Evolutionary conservation across 53 echinoderm and acorn worm genomes (phyloP), one percentile per base, ranked within the genome.

Genomic region (Holothuria scabra): DNA sequence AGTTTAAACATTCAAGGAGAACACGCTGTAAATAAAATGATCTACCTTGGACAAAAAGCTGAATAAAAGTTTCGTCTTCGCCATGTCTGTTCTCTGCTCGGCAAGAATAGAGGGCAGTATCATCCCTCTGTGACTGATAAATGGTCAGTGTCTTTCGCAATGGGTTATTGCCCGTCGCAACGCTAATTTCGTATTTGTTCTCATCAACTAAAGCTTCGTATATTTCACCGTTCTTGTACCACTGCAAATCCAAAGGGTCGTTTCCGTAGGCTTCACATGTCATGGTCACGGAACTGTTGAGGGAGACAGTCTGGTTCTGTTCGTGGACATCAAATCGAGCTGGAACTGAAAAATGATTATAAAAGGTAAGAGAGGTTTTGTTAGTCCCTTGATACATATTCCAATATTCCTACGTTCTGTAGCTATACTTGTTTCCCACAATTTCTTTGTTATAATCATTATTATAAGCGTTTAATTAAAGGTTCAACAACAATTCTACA

Each of bases 81-180:
- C 99, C 99, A 82, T 92, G 92, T 37, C 84, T 84, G 59, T 99
- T 99, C 52, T 80, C n/a, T 26, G 94, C 99, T 16, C 89, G 87
- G 69, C 99, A 99, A 20, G 89, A 86, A 41, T 99, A 99, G 6
- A 90, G 84, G 33, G 78, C 78, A 10, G 94, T 95, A 81, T 99
- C 99, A 48, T 78, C 90, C 23, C 94, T 85, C 28, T 57, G 78
- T 0, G 93, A 81, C 23, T 87, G 69, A 81, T 76, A 89, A 46
- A 99, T 69, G 24, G 84, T 91, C 81, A 99, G 86, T 26, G 78
- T 89, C 3, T 94, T 95, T 13, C 81, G 65, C 58, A 90, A 18
- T 4, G 79, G 59, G 32, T 65, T 76, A 48, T 82, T 65, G 3
- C 84, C 87, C 14, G 86, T 82, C 13, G 61, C 81, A 12, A 34